These are phyloP conservation scores for Zygogramma bicolorata DNA, from an alignment of 2,888 invertebrate species.

Conservation along the genomic window DNA sequence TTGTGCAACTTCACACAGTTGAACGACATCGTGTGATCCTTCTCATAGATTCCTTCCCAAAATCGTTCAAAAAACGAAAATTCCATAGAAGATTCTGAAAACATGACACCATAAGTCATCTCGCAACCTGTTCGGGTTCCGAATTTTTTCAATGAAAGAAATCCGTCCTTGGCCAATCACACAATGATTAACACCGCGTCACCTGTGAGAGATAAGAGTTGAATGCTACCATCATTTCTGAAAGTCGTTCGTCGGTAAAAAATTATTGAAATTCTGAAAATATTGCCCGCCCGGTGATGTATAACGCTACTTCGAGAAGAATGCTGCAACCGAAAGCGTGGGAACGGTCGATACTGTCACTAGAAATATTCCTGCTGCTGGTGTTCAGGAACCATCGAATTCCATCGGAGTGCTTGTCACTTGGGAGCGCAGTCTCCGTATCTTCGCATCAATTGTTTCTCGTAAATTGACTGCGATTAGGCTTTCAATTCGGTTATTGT, in stretches of 20 bases:
- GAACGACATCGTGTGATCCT: too few relatives aligned
- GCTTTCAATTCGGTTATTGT: conserved; percentile 35
- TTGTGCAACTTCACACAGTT: too few relatives aligned
- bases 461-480: conserved; percentile 35
- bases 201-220: neutral
- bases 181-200: neutral
- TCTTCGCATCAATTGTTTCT: conserved; percentile 38
- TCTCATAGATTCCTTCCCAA: too few relatives aligned
- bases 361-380: conserved; percentile 61
- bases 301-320: conserved; percentile 57
- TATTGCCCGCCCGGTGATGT: conserved; percentile 57
- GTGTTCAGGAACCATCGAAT: conserved; percentile 62
- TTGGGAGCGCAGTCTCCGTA: conserved; percentile 45
- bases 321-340: conserved; percentile 64
- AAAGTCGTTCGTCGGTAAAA: conserved; percentile 25
- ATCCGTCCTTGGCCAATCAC: neutral
- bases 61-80: too few relatives aligned
- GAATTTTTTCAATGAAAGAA: neutral
- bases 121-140: neutral
- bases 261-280: conserved; percentile 53
- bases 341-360: conserved; percentile 72
- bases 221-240: conserved; percentile 1
- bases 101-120: neutral
- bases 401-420: conserved; percentile 57
- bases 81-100: neutral